Conservation (phyloP, 2,113 vertebrate genomes). For the Amazona guildingii region DNA sequence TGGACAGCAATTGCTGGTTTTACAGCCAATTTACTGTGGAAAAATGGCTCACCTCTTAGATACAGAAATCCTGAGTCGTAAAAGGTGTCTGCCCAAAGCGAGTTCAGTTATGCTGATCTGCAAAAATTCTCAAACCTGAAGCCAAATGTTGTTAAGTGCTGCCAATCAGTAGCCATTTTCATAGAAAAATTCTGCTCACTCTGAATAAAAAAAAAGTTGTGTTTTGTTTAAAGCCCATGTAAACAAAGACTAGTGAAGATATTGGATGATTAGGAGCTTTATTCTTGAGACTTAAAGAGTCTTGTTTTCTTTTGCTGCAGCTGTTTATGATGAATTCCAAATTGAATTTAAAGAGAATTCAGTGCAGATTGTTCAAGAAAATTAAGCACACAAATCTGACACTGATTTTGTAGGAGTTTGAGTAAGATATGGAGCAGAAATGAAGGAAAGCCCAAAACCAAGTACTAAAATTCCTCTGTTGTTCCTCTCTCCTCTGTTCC, state of each 20-base stretch:
- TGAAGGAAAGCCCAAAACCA: neutral
- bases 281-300: neutral
- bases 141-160: neutral
- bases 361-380: neutral
- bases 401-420: neutral
- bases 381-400: neutral
- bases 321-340: neutral
- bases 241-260: neutral
- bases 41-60: neutral
- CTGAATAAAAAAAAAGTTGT: neutral
- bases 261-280: neutral
- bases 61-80: neutral
- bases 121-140: neutral
- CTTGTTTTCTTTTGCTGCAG: neutral
- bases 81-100: neutral
- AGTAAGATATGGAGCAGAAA: neutral
- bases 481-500: neutral
- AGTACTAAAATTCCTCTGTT: neutral
- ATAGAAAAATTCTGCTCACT: neutral
- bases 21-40: neutral
- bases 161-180: neutral
- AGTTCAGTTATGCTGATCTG: neutral
- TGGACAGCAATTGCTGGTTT: neutral
- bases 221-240: neutral
- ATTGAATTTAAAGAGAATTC: neutral